Percentiles rank a stretch among this genome's conserved stretches.
Evolutionary conservation across 2,797 vertebrate species (phyloP).

Genomic region (Tokudaia muenninki): DNA sequence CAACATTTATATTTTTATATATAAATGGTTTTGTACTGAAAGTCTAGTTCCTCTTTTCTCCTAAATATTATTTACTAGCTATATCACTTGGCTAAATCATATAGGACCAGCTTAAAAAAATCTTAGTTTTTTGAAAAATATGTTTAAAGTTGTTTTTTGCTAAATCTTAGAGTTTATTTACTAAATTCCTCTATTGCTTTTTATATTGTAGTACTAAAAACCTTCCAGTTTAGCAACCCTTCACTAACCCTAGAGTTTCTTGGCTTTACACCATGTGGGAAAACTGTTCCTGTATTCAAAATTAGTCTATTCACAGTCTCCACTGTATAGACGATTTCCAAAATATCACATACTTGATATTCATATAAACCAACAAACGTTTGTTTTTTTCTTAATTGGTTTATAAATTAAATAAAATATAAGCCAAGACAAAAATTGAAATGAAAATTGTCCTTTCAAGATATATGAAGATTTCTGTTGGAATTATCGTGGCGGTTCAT

Average conservation of each 20-base stretch:
- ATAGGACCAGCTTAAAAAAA: not conserved
- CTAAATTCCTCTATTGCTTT: not conserved
- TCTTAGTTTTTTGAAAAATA: not conserved
- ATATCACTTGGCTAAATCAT: not conserved
- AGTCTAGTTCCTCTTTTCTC: not conserved
- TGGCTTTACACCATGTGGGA: not conserved
- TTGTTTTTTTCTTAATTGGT: not conserved
- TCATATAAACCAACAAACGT: not conserved
- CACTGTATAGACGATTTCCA: not conserved
- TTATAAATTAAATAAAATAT: not conserved
- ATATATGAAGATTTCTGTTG: not conserved
- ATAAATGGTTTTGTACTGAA: not conserved
- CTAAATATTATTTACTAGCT: not conserved
- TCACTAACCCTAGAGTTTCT: not conserved
- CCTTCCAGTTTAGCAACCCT: not conserved
- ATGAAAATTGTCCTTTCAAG: not conserved
- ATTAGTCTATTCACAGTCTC: not conserved
- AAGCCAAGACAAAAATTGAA: not conserved
- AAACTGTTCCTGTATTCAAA: not conserved
- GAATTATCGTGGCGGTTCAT: not conserved
- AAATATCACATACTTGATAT: not conserved
- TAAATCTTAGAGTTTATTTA: not conserved
- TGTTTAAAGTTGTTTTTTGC: not conserved
- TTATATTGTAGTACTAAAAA: not conserved
- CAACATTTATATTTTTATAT: conserved; percentile 24